Base-by-base conservation (phyloP, 2,888 invertebrate species). In the Crepidodera aurea region DNA sequence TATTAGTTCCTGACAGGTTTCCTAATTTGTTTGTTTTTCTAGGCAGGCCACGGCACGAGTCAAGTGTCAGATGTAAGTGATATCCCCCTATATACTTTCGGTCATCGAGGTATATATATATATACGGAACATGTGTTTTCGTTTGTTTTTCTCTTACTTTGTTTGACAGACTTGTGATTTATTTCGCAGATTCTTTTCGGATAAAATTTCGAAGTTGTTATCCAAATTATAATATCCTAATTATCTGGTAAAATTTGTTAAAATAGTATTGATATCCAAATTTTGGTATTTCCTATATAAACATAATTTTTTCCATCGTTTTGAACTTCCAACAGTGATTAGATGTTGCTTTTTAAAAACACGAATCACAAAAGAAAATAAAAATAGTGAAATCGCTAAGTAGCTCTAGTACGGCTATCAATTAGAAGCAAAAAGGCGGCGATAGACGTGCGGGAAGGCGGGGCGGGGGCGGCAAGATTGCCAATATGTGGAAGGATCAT, bases 1-100 rank as follows among this genome's bases (percentile, higher is more conserved):
- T 77, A 75, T 77, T 75, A 77, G 73, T 68, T 46, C 70, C 71
- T 75, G 77, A 77, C 77, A 77, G 76, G 75, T 76, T 75, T 71
- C 69, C 73, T 71, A 73, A 73, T 75, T 75, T 76, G 73, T 75
- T 72, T 72, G 66, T 61, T 64, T 69, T 66, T 68, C 60, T 65
- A 65, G 66, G 62, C 66, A 42, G 62, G 51, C 53, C 64, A 25
- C 54, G 61, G 62, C 67, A 64, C 55, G 64, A 66, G 66, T 68
- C 68, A 66, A 66, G 66, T 71, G 62, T 59, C 66, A 60, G 44
- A 29, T 54, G 53, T 39, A 58, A 51, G 16, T 19, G 48, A 58
- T 57, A 55, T 32, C 18, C 27, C 57, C 57, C 46, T 40, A 15
- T 8, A 25, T 25, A 12, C 25, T 22, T 42, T 4, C 22, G 22